These are phyloP conservation scores for Hemistola chrysoprasaria DNA, from an alignment of 2,888 invertebrate genomes.

Conservation along the genomic window DNA sequence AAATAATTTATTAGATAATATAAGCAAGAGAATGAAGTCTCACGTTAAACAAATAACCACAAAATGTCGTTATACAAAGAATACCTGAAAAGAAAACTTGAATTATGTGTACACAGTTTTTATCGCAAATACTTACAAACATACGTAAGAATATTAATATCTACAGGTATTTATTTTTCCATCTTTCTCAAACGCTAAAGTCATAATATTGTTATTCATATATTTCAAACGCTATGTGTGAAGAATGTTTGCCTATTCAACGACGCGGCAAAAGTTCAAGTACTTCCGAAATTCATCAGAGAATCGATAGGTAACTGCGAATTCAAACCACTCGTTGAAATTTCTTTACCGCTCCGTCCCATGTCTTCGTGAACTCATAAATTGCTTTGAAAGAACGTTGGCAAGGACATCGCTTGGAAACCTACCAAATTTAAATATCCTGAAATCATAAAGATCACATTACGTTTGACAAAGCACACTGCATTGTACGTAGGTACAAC, in stretches of 20 bases:
- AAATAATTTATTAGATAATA: too few species aligned
- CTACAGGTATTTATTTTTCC: neutral
- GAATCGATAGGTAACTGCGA: slow-evolving; percentile 36
- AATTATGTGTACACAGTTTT: too few species aligned
- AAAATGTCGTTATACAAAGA: too few species aligned
- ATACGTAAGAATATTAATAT: too few species aligned
- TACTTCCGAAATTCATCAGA: slow-evolving; percentile 33
- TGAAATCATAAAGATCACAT: slow-evolving; percentile 62
- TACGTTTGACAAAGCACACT: slow-evolving; percentile 53
- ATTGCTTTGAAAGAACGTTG: slow-evolving; percentile 59
- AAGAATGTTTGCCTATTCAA: slow-evolving; percentile 25
- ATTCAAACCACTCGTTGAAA: slow-evolving; percentile 31
- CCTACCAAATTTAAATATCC: slow-evolving; percentile 71
- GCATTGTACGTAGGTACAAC: too few species aligned
- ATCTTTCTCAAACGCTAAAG: neutral
- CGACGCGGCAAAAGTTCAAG: slow-evolving; percentile 25
- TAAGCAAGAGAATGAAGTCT: too few species aligned
- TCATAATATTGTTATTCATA: slow-evolving; percentile 9
- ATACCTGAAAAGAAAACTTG: too few species aligned
- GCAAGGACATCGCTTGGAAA: slow-evolving; percentile 66
- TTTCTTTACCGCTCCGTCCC: slow-evolving; percentile 40
- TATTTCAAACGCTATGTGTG: slow-evolving; percentile 13
- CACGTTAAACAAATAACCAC: too few species aligned
- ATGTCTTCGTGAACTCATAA: slow-evolving; percentile 53
- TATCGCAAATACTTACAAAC: too few species aligned